These are phyloP conservation scores for Pammene aurita DNA, from an alignment of 2,888 invertebrate genomes.

Conservation along the genomic window DNA sequence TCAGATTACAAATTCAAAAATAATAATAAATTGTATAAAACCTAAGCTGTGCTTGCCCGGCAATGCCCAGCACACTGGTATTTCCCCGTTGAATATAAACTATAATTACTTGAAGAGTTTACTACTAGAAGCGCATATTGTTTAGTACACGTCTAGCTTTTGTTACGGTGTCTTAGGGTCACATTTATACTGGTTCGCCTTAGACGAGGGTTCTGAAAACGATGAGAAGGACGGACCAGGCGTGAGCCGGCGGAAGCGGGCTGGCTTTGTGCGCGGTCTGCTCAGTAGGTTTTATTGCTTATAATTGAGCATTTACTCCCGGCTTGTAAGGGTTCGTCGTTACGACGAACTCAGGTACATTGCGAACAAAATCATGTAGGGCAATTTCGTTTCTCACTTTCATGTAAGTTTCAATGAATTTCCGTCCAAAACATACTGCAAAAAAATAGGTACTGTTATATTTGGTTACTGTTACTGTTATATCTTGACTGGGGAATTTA, in stretches of 20 bases:
- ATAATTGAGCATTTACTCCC: slow-evolving; percentile 56
- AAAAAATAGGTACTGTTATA: neutral
- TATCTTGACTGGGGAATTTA: neutral
- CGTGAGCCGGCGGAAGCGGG: slow-evolving; percentile 51
- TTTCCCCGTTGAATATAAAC: too few species aligned
- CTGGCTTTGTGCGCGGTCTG: slow-evolving; percentile 48
- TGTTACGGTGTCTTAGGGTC: neutral
- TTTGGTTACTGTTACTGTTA: neutral
- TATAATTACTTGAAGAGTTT: too few species aligned
- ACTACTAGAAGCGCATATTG: too few species aligned
- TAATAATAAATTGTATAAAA: too few species aligned
- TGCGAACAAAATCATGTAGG: neutral
- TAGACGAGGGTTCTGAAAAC: neutral
- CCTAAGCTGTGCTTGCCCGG: too few species aligned
- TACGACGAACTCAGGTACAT: neutral
- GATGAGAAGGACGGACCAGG: slow-evolving; percentile 35
- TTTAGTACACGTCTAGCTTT: neutral
- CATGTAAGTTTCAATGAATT: neutral
- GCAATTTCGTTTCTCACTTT: neutral
- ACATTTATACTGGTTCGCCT: neutral
- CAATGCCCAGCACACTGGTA: too few species aligned
- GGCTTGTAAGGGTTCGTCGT: slow-evolving; percentile 20
- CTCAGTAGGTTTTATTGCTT: slow-evolving; percentile 58
- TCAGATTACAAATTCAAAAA: too few species aligned
- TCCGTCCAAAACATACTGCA: neutral